Percentiles rank a stretch among this genome's conserved stretches.
These are phyloP conservation scores for Chironomus striatipennis DNA, from an alignment of 1,140 invertebrate genomes.

Conservation along the genomic window DNA sequence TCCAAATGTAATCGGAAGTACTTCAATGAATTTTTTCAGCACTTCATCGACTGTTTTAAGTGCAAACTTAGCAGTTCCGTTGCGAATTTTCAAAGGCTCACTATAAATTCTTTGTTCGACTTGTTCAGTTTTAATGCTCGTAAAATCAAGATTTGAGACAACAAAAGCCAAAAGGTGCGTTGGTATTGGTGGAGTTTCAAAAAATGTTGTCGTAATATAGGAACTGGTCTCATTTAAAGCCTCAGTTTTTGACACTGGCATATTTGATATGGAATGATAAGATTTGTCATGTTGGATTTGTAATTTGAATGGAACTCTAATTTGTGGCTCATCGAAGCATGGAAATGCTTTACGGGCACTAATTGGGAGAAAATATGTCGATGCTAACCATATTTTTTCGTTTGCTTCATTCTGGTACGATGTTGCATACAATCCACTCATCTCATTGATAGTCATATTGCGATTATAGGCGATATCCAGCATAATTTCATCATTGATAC, in stretches of 20 bases:
- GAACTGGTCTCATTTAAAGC: neutral
- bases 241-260: constrained; percentile 41
- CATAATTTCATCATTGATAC: neutral
- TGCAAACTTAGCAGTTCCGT: neutral
- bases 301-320: constrained; percentile 66
- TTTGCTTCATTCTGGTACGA: neutral
- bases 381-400: constrained; percentile 49
- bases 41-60: neutral
- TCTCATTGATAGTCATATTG: neutral
- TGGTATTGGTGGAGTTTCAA: neutral
- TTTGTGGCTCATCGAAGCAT: constrained; percentile 75
- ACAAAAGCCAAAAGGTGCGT: neutral
- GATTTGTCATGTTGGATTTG: constrained; percentile 48
- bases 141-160: neutral
- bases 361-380: constrained; percentile 66
- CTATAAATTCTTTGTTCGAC: neutral
- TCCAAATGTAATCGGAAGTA: neutral
- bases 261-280: constrained; percentile 52
- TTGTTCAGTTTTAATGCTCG: neutral
- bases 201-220: neutral
- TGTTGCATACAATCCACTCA: neutral
- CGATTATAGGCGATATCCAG: neutral
- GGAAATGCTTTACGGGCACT: constrained; percentile 69
- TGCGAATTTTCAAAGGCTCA: neutral
- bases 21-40: neutral